Conservation (phyloP, 2,888 invertebrate species). For the Dorcus parallelipipedus region DNA sequence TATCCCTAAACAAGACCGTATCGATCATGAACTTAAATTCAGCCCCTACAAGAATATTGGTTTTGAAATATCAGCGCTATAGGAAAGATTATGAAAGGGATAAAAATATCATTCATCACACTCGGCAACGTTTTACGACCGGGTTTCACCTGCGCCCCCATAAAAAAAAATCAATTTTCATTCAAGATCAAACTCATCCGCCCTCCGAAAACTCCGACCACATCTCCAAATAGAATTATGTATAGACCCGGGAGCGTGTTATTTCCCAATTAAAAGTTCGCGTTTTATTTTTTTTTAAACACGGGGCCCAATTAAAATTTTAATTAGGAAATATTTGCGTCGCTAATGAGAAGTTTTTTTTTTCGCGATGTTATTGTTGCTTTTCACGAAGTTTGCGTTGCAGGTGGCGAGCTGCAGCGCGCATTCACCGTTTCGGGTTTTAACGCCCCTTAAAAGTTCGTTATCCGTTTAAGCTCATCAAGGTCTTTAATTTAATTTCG, state of each 20-base stretch:
- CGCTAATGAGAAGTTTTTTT: not conserved
- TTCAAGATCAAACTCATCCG: not conserved
- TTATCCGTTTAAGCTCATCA: no score
- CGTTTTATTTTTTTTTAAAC: slow-evolving; percentile 12
- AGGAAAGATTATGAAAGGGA: slow-evolving; percentile 14
- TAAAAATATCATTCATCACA: slow-evolving; percentile 17
- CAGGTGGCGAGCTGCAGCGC: no score
- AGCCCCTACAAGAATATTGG: slow-evolving; percentile 24
- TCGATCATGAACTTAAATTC: slow-evolving; percentile 31
- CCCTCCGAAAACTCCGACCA: not conserved
- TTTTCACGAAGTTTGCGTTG: no score
- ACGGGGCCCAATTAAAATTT: slow-evolving; percentile 18
- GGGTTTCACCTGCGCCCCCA: no score
- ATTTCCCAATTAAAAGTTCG: slow-evolving; percentile 19
- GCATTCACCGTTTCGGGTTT: no score
- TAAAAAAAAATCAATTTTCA: not conserved
- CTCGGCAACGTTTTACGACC: not conserved
- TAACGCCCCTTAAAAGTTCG: no score
- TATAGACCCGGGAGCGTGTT: slow-evolving; percentile 11
- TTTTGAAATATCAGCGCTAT: slow-evolving; percentile 13
- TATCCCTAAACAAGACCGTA: slow-evolving; percentile 33
- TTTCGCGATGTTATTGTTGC: not conserved
- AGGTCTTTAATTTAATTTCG: no score
- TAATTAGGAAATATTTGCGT: slow-evolving; percentile 17
- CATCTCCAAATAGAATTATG: not conserved